Conservation (phyloP, 2,888 invertebrate genomes). For the Dione vanillae region DNA sequence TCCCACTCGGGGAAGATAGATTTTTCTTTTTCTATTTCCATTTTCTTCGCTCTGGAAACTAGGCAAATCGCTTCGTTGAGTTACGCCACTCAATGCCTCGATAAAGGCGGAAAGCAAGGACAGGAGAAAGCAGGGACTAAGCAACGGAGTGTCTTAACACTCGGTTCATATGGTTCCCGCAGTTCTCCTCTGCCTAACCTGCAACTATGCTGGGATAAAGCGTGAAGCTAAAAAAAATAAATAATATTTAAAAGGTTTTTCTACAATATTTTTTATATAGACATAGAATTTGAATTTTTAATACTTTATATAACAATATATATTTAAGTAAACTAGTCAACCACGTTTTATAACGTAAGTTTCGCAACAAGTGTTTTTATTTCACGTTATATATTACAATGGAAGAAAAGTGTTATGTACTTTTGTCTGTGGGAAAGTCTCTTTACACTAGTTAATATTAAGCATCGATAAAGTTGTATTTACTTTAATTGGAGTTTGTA, state of each 20-base stretch:
- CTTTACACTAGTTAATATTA: conserved; percentile 23
- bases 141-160: too few species aligned
- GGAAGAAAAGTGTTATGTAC: conserved; percentile 21
- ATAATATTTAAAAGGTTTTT: not conserved
- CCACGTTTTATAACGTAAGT: not conserved
- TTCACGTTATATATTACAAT: conserved; percentile 7
- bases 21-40: too few species aligned
- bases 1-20: too few species aligned
- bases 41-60: too few species aligned
- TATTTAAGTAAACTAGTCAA: too few species aligned
- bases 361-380: conserved; percentile 27
- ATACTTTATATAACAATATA: too few species aligned
- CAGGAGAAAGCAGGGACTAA: too few species aligned
- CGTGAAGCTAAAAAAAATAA: not conserved
- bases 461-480: too few species aligned
- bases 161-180: too few species aligned
- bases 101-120: not conserved
- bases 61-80: not conserved
- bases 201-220: not conserved
- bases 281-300: not conserved
- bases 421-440: conserved; percentile 17
- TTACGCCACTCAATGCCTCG: not conserved
- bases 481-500: too few species aligned
- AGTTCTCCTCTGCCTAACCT: not conserved
- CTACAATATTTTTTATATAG: too few species aligned